Evolutionary conservation across 2,888 invertebrate species (phyloP), one percentile per base, ranked within the genome.

Genomic region (Macrophya alboannulata): DNA sequence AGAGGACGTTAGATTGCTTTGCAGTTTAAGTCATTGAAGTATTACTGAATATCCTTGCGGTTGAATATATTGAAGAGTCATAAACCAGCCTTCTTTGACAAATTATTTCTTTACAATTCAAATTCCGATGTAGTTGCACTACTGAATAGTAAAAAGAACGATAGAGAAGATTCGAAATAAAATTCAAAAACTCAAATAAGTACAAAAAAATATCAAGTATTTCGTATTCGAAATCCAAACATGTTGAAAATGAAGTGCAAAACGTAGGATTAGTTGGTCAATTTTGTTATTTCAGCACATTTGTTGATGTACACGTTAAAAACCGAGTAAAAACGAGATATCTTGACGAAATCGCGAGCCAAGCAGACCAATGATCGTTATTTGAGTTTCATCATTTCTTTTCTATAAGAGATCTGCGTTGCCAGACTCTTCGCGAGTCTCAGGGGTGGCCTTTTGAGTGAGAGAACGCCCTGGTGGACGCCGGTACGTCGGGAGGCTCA

Each of bases 361-460:
- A 37, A 6, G 37, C 31, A 68, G 12, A 68, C 37, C 68, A 37
- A 31, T 74, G n/a, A 74, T 45, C 45, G 72, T 74, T 74, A 74
- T 45, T 74, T 43, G 43, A 43, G 45, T 74, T 74, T 40, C 72
- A 74, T 74, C 43, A 74, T 15, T 74, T 10, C n/a, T 74, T 74
- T 74, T 21, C 4, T 45, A 21, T 3, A 17, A 31, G 15, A 68
- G 15, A 68, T 37, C 45, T 10, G 25, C 81, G 43, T 31, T n/a
- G 48, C 21, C 40, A 17, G 12, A 15, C 45, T 83, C 83, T 68
- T 68, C 31, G 65, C 83, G 87, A 87, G 86, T 79, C 90, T 90
- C 90, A 89, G 86, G 90, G 90, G 90, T 90, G 90, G 90, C 88
- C 90, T 45, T 55, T 71, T 59, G 77, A 81, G 59, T 62, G 83